These are phyloP conservation scores for Theretra japonica DNA, from an alignment of 2,888 invertebrate species.

Conservation along the genomic window DNA sequence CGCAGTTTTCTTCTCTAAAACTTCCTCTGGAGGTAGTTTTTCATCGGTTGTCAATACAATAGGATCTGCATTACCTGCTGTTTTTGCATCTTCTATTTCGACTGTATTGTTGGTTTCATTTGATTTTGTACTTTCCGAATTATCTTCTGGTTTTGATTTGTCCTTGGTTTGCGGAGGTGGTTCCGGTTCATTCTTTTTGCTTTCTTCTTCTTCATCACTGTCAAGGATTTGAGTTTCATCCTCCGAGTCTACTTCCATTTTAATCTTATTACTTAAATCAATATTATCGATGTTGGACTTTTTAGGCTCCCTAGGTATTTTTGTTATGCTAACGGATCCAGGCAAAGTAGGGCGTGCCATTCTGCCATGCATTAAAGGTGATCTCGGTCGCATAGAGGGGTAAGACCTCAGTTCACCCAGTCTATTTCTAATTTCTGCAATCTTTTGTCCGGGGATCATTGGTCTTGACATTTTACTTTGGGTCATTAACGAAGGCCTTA, in stretches of 20 bases:
- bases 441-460: conserved; percentile 71
- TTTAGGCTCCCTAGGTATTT: conserved; percentile 66
- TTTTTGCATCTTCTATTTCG: conserved; percentile 44
- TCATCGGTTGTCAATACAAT: conserved; percentile 76
- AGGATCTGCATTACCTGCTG: conserved; percentile 46
- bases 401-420: conserved; percentile 70
- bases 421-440: conserved; percentile 72
- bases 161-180: conserved; percentile 39
- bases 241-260: conserved; percentile 63
- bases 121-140: conserved; percentile 34
- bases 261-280: conserved; percentile 51
- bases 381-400: conserved; percentile 64
- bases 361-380: conserved; percentile 60
- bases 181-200: conserved; percentile 44
- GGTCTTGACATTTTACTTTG: conserved; percentile 68
- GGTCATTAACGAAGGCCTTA: conserved; percentile 69
- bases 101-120: conserved; percentile 35
- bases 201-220: conserved; percentile 70
- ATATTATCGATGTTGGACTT: conserved; percentile 56
- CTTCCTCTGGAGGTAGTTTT: conserved; percentile 73
- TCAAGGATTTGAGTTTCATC: conserved; percentile 77
- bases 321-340: conserved; percentile 78
- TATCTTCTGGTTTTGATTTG: conserved; percentile 37
- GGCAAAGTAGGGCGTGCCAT: conserved; percentile 68
- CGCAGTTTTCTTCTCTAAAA: conserved; percentile 60